These are phyloP conservation scores for Agrilus cyanescens DNA, from an alignment of 2,888 invertebrate species.

Conservation along the genomic window DNA sequence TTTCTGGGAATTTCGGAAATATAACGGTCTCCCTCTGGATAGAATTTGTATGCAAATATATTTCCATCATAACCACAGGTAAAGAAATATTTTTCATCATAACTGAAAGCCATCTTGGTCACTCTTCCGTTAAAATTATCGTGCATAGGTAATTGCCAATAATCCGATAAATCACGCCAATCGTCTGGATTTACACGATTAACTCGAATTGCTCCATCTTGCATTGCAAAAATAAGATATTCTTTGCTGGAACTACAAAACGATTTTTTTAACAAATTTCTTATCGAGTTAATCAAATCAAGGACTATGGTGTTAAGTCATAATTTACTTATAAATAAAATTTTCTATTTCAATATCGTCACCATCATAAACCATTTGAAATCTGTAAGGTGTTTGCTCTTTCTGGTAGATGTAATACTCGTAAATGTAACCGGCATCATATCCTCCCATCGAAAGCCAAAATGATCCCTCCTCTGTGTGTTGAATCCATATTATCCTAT, in stretches of 20 bases:
- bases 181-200: conserved; percentile 38
- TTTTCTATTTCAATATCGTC: conserved; percentile 47
- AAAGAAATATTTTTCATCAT: conserved; percentile 43
- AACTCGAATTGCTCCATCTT: conserved; percentile 48
- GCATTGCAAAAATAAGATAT: conserved; percentile 47
- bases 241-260: conserved; percentile 35
- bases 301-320: neutral
- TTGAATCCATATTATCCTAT: conserved; percentile 44
- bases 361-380: conserved; percentile 39
- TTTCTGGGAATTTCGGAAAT: conserved; percentile 5
- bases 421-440: conserved; percentile 56
- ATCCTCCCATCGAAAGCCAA: conserved; percentile 52
- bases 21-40: conserved; percentile 19
- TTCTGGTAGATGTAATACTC: conserved; percentile 41
- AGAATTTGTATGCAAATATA: conserved; percentile 55
- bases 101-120: conserved; percentile 49
- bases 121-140: conserved; percentile 59
- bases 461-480: conserved; percentile 41
- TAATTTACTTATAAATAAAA: conserved; percentile 40
- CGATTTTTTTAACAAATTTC: conserved; percentile 5
- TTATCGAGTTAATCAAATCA: too few species aligned
- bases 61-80: conserved; percentile 65
- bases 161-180: conserved; percentile 47
- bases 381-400: conserved; percentile 33
- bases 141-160: conserved; percentile 62